phyloP scores from a whole-genome alignment of 2,797 vertebrate genomes.

The Pelobates cultripes region DNA sequence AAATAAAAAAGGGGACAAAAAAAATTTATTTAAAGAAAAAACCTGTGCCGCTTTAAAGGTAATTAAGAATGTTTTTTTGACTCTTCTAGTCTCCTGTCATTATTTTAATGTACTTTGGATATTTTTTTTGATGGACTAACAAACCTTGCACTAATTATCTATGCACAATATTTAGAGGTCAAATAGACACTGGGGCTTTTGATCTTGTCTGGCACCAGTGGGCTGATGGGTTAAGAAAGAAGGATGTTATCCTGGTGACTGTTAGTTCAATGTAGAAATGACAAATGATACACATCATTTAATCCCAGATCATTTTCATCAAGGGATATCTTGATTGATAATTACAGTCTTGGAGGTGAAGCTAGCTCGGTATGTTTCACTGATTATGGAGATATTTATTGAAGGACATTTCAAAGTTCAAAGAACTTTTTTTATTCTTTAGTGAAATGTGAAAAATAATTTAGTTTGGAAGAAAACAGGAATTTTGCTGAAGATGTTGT shows the following conservation, averaged over 20 bases:
- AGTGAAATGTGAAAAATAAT: no score
- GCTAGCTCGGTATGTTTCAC: background rate
- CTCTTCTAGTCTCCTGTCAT: no score
- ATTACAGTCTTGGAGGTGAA: slow-evolving; percentile 4
- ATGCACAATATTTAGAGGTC: background rate
- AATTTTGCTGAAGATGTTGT: no score
- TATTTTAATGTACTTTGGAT: no score
- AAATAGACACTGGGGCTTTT: background rate
- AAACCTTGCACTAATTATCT: no score
- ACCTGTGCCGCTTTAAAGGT: no score
- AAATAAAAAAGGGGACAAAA: no score
- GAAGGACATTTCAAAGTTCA: slow-evolving; percentile 4
- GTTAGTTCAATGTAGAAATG: background rate
- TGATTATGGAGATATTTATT: background rate
- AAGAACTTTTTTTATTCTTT: background rate
- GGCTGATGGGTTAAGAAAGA: background rate
- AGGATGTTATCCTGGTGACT: background rate
- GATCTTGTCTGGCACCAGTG: background rate
- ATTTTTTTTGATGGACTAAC: no score
- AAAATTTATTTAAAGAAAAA: no score
- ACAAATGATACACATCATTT: slow-evolving; percentile 20
- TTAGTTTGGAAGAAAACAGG: no score
- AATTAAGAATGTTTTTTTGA: no score
- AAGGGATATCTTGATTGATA: slow-evolving; percentile 6
- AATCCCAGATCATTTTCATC: slow-evolving; percentile 16